Evolutionary conservation across 2,113 vertebrate genomes (phyloP).

Genomic region (Calidris pygmaea): DNA sequence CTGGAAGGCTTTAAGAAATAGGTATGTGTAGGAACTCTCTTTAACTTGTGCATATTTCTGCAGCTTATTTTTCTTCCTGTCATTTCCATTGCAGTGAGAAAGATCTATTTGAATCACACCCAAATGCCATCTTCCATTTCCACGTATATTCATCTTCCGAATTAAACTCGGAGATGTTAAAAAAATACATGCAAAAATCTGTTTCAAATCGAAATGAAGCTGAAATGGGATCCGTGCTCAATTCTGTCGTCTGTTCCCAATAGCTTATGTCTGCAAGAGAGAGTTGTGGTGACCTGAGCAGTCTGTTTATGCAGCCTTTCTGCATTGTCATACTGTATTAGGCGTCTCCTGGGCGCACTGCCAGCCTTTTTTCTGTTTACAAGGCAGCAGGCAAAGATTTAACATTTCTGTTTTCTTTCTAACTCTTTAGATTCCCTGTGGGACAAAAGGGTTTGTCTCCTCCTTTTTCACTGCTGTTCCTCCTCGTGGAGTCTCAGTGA

Average conservation of each 20-base stretch:
- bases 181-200: background rate
- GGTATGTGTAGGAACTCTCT: background rate
- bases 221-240: background rate
- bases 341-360: slow-evolving; percentile 38
- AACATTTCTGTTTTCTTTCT: slow-evolving; percentile 29
- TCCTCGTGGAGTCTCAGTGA: slow-evolving; percentile 21
- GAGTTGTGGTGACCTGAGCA: background rate
- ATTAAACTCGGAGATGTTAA: background rate
- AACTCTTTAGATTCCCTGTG: background rate
- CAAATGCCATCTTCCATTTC: background rate
- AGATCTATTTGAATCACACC: background rate
- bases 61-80: background rate
- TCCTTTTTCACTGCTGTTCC: slow-evolving; percentile 24
- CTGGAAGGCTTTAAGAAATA: background rate
- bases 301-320: slow-evolving; percentile 18
- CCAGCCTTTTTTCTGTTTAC: slow-evolving; percentile 51
- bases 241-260: slow-evolving; percentile 1
- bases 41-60: background rate
- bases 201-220: background rate
- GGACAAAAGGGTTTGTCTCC: slow-evolving; percentile 1
- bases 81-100: background rate
- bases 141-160: background rate
- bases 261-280: background rate
- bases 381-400: slow-evolving; percentile 52
- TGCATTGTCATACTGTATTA: slow-evolving; percentile 34